Evolutionary conservation across 2,888 invertebrate genomes (phyloP).

Genomic region (Ceriagrion tenellum): DNA sequence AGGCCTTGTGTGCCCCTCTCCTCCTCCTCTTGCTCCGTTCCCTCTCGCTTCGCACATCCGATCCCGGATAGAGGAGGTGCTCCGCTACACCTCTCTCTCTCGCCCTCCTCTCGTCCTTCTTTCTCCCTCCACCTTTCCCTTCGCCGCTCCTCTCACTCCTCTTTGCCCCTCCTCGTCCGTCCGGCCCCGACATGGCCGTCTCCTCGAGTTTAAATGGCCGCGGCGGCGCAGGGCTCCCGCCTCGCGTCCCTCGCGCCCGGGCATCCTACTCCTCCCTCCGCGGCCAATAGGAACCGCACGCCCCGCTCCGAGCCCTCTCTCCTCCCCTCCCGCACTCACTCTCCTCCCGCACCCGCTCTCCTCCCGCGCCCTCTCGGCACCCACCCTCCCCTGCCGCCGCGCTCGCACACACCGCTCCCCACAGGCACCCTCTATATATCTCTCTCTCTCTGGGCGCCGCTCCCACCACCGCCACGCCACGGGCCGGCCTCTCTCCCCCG

Average conservation of each 20-base stretch:
- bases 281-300: slow-evolving; percentile 64
- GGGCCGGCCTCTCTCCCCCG: neutral
- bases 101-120: neutral
- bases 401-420: slow-evolving; percentile 37
- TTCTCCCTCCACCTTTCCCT: neutral
- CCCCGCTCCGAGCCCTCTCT: slow-evolving; percentile 48
- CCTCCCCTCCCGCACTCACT: neutral
- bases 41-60: neutral
- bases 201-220: slow-evolving; percentile 58
- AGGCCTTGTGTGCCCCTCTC: neutral
- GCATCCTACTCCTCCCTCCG: slow-evolving; percentile 38
- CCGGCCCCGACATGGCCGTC: slow-evolving; percentile 24
- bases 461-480: slow-evolving; percentile 7
- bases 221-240: slow-evolving; percentile 57
- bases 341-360: neutral
- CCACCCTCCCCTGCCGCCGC: neutral
- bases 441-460: slow-evolving; percentile 7
- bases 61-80: slow-evolving; percentile 39
- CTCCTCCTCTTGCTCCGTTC: neutral
- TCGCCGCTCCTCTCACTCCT: too few relatives aligned
- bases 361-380: neutral
- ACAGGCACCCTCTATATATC: neutral
- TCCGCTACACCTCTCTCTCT: neutral
- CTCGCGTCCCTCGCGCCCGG: slow-evolving; percentile 59
- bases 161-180: neutral